Conservation (phyloP, 2,113 vertebrate genomes). For the Atrichornis clamosus region DNA sequence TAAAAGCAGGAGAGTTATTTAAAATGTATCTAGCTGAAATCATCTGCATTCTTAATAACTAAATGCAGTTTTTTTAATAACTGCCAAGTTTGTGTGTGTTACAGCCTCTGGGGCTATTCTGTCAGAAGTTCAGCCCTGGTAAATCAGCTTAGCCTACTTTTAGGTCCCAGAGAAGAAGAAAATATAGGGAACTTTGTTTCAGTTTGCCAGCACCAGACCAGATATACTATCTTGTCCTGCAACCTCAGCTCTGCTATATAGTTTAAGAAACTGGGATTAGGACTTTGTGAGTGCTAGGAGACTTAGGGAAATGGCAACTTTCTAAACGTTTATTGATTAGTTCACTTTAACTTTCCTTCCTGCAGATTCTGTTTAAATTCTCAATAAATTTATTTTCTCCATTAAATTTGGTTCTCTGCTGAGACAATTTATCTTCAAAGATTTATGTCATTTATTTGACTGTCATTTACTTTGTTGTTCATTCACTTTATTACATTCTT, state of each 20-base stretch:
- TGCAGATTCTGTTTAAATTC: slow-evolving; percentile 24
- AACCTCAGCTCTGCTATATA: slow-evolving; percentile 9
- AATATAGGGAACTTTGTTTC: slow-evolving; percentile 4
- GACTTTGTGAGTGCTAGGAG: slow-evolving; percentile 42
- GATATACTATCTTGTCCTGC: slow-evolving; percentile 39
- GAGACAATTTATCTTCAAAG: background rate
- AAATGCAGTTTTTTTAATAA: background rate
- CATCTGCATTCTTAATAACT: background rate
- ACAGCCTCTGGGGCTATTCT: background rate
- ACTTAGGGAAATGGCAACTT: slow-evolving; percentile 35
- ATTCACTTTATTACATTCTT: background rate
- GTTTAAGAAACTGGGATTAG: slow-evolving; percentile 8
- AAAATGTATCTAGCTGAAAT: background rate
- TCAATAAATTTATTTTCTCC: background rate
- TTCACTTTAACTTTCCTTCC: slow-evolving; percentile 29
- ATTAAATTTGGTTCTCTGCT: slow-evolving; percentile 5
- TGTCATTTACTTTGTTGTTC: slow-evolving; percentile 5
- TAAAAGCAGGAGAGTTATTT: background rate
- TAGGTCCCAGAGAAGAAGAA: slow-evolving; percentile 9
- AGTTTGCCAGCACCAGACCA: background rate
- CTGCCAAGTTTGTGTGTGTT: background rate
- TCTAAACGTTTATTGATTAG: slow-evolving; percentile 48
- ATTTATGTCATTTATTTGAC: slow-evolving; percentile 33
- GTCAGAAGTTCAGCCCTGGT: background rate
- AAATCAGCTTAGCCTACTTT: slow-evolving; percentile 18